These are phyloP conservation scores for Orestias chungarensis DNA, from an alignment of 2,797 vertebrate species.

Conservation along the genomic window DNA sequence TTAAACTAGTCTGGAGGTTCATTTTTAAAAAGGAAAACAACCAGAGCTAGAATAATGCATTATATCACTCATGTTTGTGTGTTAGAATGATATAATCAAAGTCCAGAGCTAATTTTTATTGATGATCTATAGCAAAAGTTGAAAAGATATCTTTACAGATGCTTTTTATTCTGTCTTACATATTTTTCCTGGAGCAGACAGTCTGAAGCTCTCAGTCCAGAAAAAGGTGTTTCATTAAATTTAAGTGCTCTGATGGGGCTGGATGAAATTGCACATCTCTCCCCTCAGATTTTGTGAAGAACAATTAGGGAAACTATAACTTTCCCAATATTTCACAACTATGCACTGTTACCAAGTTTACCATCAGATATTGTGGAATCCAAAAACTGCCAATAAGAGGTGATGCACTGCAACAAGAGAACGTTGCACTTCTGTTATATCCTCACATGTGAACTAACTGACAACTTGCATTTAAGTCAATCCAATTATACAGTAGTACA, in stretches of 20 bases:
- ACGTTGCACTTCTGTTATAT: no score
- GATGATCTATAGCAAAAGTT: background rate
- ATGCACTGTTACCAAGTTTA: background rate
- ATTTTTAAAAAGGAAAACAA: background rate
- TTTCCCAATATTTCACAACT: no score
- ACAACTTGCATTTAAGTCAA: background rate
- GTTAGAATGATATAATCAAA: background rate
- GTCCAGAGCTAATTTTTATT: background rate
- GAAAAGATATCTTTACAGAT: background rate
- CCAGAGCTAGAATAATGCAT: background rate
- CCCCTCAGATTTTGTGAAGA: no score
- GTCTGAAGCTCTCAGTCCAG: no score
- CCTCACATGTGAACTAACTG: background rate
- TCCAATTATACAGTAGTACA: background rate
- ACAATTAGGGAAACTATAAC: no score
- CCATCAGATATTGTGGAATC: background rate
- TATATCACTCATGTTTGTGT: background rate
- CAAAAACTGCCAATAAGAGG: background rate
- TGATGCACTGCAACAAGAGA: no score
- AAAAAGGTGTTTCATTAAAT: no score
- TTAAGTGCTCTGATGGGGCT: no score
- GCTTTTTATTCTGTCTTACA: background rate
- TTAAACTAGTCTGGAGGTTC: background rate
- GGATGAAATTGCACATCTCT: no score
- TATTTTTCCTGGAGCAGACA: no score